phyloP scores from a whole-genome alignment of 2,888 invertebrate species.

The Pyrrhia umbra region DNA sequence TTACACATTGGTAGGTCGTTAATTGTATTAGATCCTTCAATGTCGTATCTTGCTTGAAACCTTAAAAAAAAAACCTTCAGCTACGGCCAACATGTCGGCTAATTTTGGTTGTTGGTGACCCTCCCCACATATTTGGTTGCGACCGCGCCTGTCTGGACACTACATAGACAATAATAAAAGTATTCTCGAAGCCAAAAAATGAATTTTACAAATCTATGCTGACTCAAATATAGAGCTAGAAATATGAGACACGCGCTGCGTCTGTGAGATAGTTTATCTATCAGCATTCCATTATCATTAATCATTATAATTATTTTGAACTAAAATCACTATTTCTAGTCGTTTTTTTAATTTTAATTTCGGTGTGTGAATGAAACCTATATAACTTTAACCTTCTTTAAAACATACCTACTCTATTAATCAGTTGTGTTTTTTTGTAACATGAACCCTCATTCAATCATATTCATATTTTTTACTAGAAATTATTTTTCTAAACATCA shows the following conservation, averaged over 20 bases:
- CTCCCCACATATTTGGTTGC: no score
- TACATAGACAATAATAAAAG: no score
- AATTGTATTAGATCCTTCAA: no score
- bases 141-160: no score
- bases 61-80: no score
- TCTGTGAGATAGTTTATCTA: not conserved
- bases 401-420: not conserved
- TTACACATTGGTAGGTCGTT: no score
- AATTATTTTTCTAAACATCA: not conserved
- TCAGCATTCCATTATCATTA: constrained; percentile 19
- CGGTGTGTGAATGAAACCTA: constrained; percentile 20
- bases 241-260: not conserved
- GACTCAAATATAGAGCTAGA: no score
- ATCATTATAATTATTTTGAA: constrained; percentile 1
- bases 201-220: no score
- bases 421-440: not conserved
- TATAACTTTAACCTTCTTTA: not conserved
- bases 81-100: no score
- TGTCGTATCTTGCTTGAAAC: no score
- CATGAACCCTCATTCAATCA: constrained; percentile 9
- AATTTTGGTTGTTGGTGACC: no score
- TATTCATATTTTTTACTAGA: not conserved
- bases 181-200: no score
- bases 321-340: constrained; percentile 5
- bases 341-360: constrained; percentile 22